phyloP scores from a whole-genome alignment of 2,113 vertebrate species.

The Stigmatopora argus region DNA sequence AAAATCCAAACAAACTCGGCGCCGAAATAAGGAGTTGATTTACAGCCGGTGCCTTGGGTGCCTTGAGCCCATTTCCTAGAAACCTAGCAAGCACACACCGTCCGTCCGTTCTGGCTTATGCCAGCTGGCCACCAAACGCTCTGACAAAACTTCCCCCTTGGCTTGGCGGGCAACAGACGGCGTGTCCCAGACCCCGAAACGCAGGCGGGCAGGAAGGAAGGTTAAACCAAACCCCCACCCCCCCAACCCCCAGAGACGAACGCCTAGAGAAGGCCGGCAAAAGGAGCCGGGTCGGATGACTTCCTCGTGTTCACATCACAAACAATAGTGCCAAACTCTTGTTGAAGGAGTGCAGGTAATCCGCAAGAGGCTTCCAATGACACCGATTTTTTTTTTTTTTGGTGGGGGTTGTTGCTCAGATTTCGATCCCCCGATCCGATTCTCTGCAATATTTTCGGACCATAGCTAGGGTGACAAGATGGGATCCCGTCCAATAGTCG shows the following conservation, averaged over 20 bases:
- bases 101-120: slow-evolving; percentile 42
- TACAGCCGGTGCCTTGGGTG: slow-evolving; percentile 50
- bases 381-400: too few species aligned
- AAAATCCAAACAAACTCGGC: slow-evolving; percentile 16
- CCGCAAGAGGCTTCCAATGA: too few species aligned
- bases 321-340: slow-evolving; percentile 1
- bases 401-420: too few species aligned
- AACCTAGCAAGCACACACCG: slow-evolving; percentile 60
- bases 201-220: too few species aligned
- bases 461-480: too few species aligned
- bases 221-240: slow-evolving; percentile 12
- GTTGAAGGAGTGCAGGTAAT: not conserved
- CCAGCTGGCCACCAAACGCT: slow-evolving; percentile 63
- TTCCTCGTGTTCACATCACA: slow-evolving; percentile 48
- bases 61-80: slow-evolving; percentile 66
- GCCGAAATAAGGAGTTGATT: slow-evolving; percentile 42
- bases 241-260: not conserved
- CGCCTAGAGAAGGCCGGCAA: slow-evolving; percentile 1
- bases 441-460: too few species aligned
- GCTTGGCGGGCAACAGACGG: slow-evolving; percentile 22
- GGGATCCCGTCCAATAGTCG: too few species aligned
- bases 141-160: slow-evolving; percentile 46
- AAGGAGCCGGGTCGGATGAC: slow-evolving; percentile 43
- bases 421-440: too few species aligned
- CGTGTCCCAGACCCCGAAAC: slow-evolving; percentile 13